These are phyloP conservation scores for Temnothorax unifasciatus DNA, from an alignment of 2,888 invertebrate species.

Conservation along the genomic window DNA sequence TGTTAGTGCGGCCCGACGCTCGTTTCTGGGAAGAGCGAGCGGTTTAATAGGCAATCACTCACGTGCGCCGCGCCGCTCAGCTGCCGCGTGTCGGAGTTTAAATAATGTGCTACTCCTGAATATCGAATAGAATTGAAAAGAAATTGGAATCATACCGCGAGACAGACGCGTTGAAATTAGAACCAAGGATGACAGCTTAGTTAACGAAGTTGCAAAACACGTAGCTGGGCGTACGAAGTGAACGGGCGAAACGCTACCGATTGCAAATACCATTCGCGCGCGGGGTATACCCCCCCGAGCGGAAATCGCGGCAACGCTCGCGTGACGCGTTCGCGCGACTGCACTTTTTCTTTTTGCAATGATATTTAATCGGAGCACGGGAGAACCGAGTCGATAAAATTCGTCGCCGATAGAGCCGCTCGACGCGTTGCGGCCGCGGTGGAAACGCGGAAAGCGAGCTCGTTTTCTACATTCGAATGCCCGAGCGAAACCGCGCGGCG, in stretches of 20 bases:
- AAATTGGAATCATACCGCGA: neutral
- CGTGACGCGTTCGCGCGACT: neutral
- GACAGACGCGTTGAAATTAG: neutral
- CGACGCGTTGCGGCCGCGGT: neutral
- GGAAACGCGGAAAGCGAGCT: constrained; percentile 32
- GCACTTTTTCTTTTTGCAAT: neutral
- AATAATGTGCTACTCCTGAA: constrained; percentile 4
- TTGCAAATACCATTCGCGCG: constrained; percentile 1
- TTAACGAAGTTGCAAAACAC: neutral
- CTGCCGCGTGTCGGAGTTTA: constrained; percentile 4
- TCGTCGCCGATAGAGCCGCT: constrained; percentile 13
- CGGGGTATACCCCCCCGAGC: neutral
- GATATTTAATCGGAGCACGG: neutral
- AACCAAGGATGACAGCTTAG: neutral
- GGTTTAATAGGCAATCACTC: constrained; percentile 12
- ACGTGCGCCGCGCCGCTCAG: constrained; percentile 4
- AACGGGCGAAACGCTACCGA: constrained; percentile 16
- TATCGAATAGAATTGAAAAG: neutral
- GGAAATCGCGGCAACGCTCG: neutral
- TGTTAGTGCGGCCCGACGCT: constrained; percentile 21
- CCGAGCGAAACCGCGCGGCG: neutral
- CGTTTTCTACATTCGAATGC: constrained; percentile 10
- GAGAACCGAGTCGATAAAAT: neutral
- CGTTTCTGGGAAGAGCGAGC: constrained; percentile 24
- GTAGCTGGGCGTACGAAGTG: neutral